These are phyloP conservation scores for Tetramorium parvispinum DNA, from an alignment of 1,140 invertebrate genomes.

Conservation along the genomic window DNA sequence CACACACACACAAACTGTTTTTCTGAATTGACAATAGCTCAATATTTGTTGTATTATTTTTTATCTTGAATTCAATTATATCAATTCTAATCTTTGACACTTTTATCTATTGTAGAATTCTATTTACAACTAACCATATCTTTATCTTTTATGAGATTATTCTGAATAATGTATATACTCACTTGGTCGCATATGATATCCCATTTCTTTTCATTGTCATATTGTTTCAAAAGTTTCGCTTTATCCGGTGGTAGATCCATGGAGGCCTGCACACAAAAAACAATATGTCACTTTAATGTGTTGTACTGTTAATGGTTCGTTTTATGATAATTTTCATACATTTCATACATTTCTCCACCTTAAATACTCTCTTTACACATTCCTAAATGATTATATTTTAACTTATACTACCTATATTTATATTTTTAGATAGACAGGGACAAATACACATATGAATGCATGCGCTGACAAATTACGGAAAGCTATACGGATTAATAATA, in stretches of 20 bases:
- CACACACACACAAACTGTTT: too few relatives aligned
- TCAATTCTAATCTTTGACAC: not conserved
- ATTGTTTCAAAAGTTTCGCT: slow-evolving; percentile 97
- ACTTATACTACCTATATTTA: too few relatives aligned
- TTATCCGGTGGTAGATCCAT: slow-evolving; percentile 99
- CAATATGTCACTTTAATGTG: not conserved
- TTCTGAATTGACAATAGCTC: not conserved
- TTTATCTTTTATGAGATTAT: not conserved
- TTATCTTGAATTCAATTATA: not conserved
- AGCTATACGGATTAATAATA: too few relatives aligned
- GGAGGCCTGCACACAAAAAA: slow-evolving; percentile 90
- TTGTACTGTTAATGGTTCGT: too few relatives aligned
- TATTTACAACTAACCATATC: not conserved
- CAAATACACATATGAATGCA: too few relatives aligned
- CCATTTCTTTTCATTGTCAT: slow-evolving; percentile 99
- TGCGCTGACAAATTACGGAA: too few relatives aligned
- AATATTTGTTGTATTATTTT: not conserved
- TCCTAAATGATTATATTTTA: too few relatives aligned
- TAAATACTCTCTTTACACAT: too few relatives aligned
- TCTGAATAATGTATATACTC: slow-evolving; percentile 75
- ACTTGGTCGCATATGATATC: slow-evolving; percentile 99
- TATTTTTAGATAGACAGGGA: too few relatives aligned
- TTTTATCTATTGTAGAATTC: not conserved
- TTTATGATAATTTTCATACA: too few relatives aligned
- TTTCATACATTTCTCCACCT: too few relatives aligned